phyloP scores from a whole-genome alignment of 2,888 invertebrate species.

The Elysia crispata region DNA sequence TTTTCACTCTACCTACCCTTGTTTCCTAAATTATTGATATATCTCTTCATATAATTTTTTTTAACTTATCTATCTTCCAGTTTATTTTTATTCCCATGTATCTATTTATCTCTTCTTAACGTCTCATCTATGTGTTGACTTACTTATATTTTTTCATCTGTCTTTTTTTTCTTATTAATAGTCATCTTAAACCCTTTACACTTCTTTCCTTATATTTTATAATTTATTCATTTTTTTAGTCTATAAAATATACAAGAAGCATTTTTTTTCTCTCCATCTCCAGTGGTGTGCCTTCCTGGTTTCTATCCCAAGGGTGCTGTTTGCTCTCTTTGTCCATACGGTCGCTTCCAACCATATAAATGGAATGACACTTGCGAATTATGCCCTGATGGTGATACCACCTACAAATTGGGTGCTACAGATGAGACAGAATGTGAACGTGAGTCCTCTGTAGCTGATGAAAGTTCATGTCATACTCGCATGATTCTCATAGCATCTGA shows the following conservation, averaged over 20 bases:
- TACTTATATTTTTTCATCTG: too few relatives aligned
- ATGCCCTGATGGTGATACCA: constrained; percentile 49
- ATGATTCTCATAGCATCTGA: too few relatives aligned
- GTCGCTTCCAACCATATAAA: constrained; percentile 49
- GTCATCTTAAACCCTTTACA: too few relatives aligned
- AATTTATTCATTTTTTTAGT: too few relatives aligned
- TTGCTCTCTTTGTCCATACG: constrained; percentile 48
- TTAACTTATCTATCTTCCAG: too few relatives aligned
- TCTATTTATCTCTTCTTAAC: not conserved
- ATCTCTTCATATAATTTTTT: too few relatives aligned
- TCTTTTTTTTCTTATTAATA: too few relatives aligned
- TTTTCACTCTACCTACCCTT: too few relatives aligned
- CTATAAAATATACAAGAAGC: not conserved
- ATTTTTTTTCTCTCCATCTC: not conserved
- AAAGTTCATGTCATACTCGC: too few relatives aligned
- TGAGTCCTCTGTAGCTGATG: constrained; percentile 41
- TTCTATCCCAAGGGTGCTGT: constrained; percentile 31
- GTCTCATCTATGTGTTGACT: too few relatives aligned
- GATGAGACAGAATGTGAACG: constrained; percentile 42
- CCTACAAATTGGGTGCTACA: constrained; percentile 39
- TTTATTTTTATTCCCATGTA: not conserved
- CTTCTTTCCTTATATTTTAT: too few relatives aligned
- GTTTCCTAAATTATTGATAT: too few relatives aligned
- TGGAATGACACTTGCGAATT: constrained; percentile 45
- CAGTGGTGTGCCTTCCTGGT: constrained; percentile 45